A percentile compares a stretch with the other conserved stretches of the same genome.
Evolutionary conservation across 2,113 vertebrate species (phyloP).

Genomic region (Elephantulus edwardii): DNA sequence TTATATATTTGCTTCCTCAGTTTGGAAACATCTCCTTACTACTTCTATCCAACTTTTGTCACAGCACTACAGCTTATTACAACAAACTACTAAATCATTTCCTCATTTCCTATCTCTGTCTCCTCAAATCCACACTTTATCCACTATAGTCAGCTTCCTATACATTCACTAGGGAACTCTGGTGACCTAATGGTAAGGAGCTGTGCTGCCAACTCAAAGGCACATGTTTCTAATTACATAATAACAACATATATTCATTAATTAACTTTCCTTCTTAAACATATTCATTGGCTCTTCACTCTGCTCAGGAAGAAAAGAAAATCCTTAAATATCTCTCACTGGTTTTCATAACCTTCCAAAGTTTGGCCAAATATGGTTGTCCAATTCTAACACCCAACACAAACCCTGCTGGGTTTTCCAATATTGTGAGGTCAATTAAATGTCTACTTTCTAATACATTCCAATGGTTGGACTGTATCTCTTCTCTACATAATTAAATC

Average conservation of each 20-base stretch:
- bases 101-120: background rate
- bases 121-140: background rate
- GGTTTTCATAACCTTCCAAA: background rate
- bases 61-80: background rate
- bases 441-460: background rate
- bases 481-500: too few species aligned
- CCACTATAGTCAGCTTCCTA: constrained; percentile 9
- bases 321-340: background rate
- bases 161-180: background rate
- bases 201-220: too few species aligned
- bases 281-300: background rate
- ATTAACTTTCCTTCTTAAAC: background rate
- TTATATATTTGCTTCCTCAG: constrained; percentile 20
- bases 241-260: too few species aligned
- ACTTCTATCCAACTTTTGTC: background rate
- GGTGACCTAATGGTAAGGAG: too few species aligned
- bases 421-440: background rate
- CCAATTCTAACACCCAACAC: background rate
- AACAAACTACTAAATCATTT: background rate
- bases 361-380: constrained; percentile 10
- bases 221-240: too few species aligned
- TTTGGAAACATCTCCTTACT: constrained; percentile 19
- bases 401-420: background rate
- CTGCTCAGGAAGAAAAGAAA: constrained; percentile 44
- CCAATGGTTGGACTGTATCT: background rate